Percentiles rank a stretch among this genome's conserved stretches.
Conservation (phyloP, 2,888 invertebrate species). For the Imbricaverruca yamaguchii region DNA sequence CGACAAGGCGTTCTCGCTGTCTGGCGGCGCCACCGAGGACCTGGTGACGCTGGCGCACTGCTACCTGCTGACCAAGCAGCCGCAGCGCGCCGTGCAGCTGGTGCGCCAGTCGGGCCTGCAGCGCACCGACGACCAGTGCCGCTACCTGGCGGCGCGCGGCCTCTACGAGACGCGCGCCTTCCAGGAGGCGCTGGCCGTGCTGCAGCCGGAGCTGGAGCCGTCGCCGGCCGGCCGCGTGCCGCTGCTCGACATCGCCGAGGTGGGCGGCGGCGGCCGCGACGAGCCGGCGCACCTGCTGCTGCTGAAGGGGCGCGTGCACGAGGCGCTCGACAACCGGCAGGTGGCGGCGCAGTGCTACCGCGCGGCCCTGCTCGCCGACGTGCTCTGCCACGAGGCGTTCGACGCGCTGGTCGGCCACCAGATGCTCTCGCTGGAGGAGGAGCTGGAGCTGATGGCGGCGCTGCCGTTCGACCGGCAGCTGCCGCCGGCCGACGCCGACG, state of each 20-base stretch:
- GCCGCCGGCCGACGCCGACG: slow-evolving; percentile 59
- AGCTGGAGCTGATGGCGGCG: slow-evolving; percentile 42
- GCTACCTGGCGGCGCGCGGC: slow-evolving; percentile 76
- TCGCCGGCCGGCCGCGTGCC: slow-evolving; percentile 29
- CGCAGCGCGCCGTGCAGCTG: slow-evolving; percentile 78
- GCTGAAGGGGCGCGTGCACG: slow-evolving; percentile 75
- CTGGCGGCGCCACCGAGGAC: slow-evolving; percentile 67
- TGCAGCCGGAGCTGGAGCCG: slow-evolving; percentile 58
- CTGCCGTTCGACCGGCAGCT: slow-evolving; percentile 27
- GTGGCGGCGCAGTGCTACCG: slow-evolving; percentile 80
- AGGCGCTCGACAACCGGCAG: slow-evolving; percentile 79
- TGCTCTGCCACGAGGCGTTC: slow-evolving; percentile 86
- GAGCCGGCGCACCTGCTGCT: slow-evolving; percentile 40
- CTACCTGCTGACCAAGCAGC: slow-evolving; percentile 77
- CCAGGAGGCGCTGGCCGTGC: slow-evolving; percentile 66
- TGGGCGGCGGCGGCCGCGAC: background rate
- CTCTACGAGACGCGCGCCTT: slow-evolving; percentile 76
- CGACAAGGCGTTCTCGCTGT: slow-evolving; percentile 79
- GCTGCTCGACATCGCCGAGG: slow-evolving; percentile 27
- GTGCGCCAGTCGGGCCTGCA: slow-evolving; percentile 54
- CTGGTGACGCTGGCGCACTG: slow-evolving; percentile 83
- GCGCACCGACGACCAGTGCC: slow-evolving; percentile 62
- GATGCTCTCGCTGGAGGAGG: slow-evolving; percentile 73
- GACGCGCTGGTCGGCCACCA: slow-evolving; percentile 84
- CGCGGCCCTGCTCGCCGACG: slow-evolving; percentile 73